A percentile compares a stretch with the other conserved stretches of the same genome.
phyloP scores from a whole-genome alignment of 1,140 invertebrate species.

The Diabrotica undecimpunctata region DNA sequence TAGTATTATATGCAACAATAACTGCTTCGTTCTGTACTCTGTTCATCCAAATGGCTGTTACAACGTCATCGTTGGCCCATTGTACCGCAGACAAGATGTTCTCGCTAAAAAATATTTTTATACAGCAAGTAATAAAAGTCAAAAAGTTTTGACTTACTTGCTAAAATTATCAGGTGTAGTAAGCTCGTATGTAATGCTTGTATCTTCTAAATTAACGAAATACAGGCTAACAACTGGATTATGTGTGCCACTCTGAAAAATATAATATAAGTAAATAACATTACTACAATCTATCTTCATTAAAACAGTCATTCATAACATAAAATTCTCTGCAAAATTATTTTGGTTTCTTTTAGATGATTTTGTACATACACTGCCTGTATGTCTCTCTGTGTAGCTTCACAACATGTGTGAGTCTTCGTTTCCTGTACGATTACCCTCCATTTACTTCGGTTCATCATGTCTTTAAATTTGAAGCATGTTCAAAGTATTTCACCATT shows the following conservation, averaged over 20 bases:
- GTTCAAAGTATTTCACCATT: too few species aligned
- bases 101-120: constrained; percentile 47
- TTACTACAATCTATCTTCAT: not conserved
- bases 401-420: too few species aligned
- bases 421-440: too few species aligned
- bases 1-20: constrained; percentile 36
- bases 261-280: not conserved
- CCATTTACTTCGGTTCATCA: too few species aligned
- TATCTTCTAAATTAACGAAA: constrained; percentile 58
- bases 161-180: constrained; percentile 24
- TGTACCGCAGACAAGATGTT: constrained; percentile 69
- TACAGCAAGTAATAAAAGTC: not conserved
- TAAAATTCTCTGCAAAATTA: too few species aligned
- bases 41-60: constrained; percentile 81
- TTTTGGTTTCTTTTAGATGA: too few species aligned
- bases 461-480: too few species aligned
- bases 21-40: constrained; percentile 69
- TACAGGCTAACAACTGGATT: constrained; percentile 72
- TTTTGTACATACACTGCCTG: too few species aligned
- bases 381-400: too few species aligned
- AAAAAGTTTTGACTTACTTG: constrained; percentile 22
- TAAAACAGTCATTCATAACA: too few species aligned
- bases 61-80: constrained; percentile 69
- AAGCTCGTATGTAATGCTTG: constrained; percentile 25
- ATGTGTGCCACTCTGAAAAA: constrained; percentile 65